Conservation (phyloP, 2,113 vertebrate species). For the Microcebus jonahi region DNA sequence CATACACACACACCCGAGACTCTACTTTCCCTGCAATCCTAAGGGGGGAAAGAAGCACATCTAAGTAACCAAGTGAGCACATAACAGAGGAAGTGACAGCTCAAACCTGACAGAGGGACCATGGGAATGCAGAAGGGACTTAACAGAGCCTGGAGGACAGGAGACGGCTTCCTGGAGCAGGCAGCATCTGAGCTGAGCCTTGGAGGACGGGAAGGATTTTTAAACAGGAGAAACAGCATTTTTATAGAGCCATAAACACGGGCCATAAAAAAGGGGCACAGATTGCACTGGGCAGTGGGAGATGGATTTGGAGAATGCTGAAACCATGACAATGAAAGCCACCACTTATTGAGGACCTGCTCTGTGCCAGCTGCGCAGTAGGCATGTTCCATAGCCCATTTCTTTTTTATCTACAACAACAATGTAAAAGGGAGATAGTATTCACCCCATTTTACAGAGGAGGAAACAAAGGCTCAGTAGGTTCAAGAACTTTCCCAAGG, state of each 20-base stretch:
- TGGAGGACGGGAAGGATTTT: background rate
- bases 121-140: background rate
- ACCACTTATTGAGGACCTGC: background rate
- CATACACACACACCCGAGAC: rapidly evolving
- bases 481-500: background rate
- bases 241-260: background rate
- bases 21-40: background rate
- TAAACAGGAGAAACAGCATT: background rate
- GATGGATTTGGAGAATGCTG: background rate
- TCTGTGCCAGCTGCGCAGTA: background rate
- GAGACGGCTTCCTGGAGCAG: background rate
- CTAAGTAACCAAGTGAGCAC: background rate
- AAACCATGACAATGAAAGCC: background rate
- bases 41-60: background rate
- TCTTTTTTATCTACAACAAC: background rate
- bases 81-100: background rate
- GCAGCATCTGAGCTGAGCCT: background rate
- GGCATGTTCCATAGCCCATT: background rate
- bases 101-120: background rate
- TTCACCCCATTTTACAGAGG: constrained; percentile 18
- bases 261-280: background rate
- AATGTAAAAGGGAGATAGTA: background rate
- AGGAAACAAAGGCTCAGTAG: constrained; percentile 37
- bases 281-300: background rate
- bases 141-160: background rate